Percentiles rank a stretch among this genome's conserved stretches.
Conservation (phyloP, 2,797 vertebrate species). For the Rhabdophis nuchalis region DNA sequence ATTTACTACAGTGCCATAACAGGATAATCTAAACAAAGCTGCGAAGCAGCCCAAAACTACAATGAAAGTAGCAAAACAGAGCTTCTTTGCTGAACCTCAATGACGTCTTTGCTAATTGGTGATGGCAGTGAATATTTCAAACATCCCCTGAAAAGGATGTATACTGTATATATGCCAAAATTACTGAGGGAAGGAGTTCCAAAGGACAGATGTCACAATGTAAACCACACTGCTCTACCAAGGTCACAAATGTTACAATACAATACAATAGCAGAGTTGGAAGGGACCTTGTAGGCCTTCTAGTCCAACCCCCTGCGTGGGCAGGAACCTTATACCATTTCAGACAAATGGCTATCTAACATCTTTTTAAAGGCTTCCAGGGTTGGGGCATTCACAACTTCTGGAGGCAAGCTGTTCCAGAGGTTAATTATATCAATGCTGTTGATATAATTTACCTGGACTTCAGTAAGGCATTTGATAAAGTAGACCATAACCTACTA, state of each 20-base stretch:
- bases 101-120: neutral
- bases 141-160: neutral
- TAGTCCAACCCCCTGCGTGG: too few species aligned
- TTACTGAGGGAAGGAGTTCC: neutral
- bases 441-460: too few species aligned
- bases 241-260: neutral
- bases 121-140: neutral
- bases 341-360: too few species aligned
- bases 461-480: too few species aligned
- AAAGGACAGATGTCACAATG: neutral
- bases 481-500: too few species aligned
- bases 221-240: neutral
- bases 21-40: neutral
- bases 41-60: neutral
- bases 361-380: too few species aligned
- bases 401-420: too few species aligned
- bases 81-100: neutral
- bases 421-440: too few species aligned
- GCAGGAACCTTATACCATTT: too few species aligned
- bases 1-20: neutral
- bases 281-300: too few species aligned
- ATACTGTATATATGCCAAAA: neutral
- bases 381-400: too few species aligned
- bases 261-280: too few species aligned
- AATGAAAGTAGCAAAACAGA: neutral